Conservation (phyloP, 2,888 invertebrate species). For the Pheosia gnoma region DNA sequence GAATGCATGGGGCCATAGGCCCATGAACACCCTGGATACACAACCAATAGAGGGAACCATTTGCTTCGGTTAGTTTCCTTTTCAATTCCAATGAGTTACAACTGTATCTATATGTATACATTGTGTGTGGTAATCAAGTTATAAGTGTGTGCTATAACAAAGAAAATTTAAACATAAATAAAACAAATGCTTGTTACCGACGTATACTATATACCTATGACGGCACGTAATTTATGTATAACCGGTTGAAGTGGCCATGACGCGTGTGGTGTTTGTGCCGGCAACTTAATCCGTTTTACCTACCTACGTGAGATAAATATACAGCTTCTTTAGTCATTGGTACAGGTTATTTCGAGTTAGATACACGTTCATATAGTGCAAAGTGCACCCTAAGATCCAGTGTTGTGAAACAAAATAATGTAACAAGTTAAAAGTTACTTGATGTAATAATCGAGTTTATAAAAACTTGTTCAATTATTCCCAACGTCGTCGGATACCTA, state of each 20-base stretch:
- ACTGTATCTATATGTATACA: background rate
- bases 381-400: slow-evolving; percentile 7
- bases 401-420: background rate
- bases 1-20: slow-evolving; percentile 38
- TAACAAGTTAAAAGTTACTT: background rate
- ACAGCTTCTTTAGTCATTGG: slow-evolving; percentile 23
- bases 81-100: background rate
- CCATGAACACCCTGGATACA: slow-evolving; percentile 15
- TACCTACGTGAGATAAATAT: slow-evolving; percentile 12
- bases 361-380: slow-evolving; percentile 20
- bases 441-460: background rate
- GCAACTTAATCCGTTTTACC: slow-evolving; percentile 16
- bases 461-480: background rate
- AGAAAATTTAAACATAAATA: slow-evolving; percentile 20
- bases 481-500: slow-evolving; percentile 2
- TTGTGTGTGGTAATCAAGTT: background rate
- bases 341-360: slow-evolving; percentile 15
- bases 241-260: slow-evolving; percentile 31
- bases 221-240: slow-evolving; percentile 12
- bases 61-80: slow-evolving; percentile 35
- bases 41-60: slow-evolving; percentile 14
- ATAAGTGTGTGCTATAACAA: slow-evolving; percentile 23
- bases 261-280: slow-evolving; percentile 27
- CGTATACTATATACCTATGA: slow-evolving; percentile 9
- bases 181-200: background rate